A percentile compares a stretch with the other conserved stretches of the same genome.
These are phyloP conservation scores for Seira ritae DNA, from an alignment of 2,888 invertebrate species.

Conservation along the genomic window DNA sequence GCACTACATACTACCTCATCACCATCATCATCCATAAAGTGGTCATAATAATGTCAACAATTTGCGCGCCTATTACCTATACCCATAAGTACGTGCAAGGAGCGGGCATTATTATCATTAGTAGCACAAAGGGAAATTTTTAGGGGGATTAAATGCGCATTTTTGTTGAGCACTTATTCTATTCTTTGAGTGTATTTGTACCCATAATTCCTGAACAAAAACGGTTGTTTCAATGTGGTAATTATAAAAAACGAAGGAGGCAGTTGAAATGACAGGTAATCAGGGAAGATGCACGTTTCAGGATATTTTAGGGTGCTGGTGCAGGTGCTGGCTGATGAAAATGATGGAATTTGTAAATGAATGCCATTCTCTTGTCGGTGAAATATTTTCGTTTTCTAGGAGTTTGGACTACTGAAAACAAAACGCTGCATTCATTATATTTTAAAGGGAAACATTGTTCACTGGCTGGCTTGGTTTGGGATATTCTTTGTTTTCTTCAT, in stretches of 20 bases:
- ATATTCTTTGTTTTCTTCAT: too few relatives aligned
- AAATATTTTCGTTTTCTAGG: background rate
- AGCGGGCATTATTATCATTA: background rate
- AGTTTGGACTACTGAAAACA: too few relatives aligned
- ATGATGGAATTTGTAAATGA: too few relatives aligned
- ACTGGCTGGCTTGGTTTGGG: too few relatives aligned
- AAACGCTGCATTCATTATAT: too few relatives aligned
- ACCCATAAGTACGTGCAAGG: constrained; percentile 23
- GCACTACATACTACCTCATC: background rate
- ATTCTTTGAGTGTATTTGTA: constrained; percentile 6
- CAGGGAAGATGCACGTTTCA: background rate
- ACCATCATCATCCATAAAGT: constrained; percentile 13
- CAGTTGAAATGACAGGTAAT: background rate
- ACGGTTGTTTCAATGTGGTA: constrained; percentile 41
- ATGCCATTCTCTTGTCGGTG: background rate
- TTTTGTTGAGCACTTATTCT: constrained; percentile 23
- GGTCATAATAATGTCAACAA: constrained; percentile 20
- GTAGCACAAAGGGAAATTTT: constrained; percentile 13
- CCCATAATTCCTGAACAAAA: constrained; percentile 30
- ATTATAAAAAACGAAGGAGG: constrained; percentile 30
- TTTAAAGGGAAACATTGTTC: too few relatives aligned
- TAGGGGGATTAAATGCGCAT: constrained; percentile 28
- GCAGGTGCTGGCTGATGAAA: too few relatives aligned
- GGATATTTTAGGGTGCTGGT: too few relatives aligned
- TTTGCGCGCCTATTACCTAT: background rate